Conservation (phyloP, 1,140 invertebrate species). For the Mycetomoellerius zeteki region DNA sequence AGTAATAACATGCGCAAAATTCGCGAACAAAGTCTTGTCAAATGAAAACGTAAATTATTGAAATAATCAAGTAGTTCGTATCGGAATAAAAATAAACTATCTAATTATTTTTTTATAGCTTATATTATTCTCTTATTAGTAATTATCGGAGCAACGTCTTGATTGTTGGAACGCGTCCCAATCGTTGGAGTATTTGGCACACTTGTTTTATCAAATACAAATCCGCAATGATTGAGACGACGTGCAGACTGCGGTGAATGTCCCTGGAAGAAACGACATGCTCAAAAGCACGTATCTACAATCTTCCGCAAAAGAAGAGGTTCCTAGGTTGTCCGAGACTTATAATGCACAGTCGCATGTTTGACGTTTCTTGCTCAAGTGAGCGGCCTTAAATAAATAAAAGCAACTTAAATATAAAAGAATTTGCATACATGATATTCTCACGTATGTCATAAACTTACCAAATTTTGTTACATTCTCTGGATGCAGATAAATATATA, state of each 20-base stretch:
- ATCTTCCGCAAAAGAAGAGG: not conserved
- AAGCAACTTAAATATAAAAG: conserved; percentile 22
- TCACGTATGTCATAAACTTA: not conserved
- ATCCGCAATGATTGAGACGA: not conserved
- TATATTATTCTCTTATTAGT: not conserved
- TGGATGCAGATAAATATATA: not conserved
- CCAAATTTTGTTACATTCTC: not conserved
- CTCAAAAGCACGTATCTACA: not conserved
- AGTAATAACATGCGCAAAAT: not conserved
- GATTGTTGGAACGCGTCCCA: conserved; percentile 33
- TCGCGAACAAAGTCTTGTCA: not conserved
- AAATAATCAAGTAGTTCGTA: not conserved
- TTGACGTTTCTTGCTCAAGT: not conserved
- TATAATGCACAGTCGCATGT: not conserved
- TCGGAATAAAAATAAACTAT: not conserved
- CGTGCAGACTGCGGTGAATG: conserved; percentile 13
- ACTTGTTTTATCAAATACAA: not conserved
- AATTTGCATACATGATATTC: not conserved
- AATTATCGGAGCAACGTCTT: not conserved
- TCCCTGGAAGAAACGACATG: not conserved
- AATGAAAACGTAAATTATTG: not conserved
- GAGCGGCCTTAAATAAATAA: not conserved
- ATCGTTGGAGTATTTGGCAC: conserved; percentile 26
- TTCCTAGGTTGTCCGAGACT: not conserved
- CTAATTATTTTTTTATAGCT: not conserved